Evolutionary conservation across 2,888 invertebrate species (phyloP).

Genomic region (Siphlonurus alternatus): DNA sequence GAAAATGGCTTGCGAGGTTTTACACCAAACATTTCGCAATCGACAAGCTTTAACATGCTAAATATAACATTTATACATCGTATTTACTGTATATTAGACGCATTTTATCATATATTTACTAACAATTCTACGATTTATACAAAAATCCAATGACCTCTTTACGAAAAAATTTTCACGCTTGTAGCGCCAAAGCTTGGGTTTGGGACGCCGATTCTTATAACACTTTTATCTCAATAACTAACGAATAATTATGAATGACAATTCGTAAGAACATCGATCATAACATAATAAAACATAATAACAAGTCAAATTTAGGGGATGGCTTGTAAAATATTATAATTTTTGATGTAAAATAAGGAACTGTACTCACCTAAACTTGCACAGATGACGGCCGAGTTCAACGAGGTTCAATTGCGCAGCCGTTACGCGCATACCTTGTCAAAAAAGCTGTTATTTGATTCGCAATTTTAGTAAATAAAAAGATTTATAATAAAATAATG

Average conservation of each 20-base stretch:
- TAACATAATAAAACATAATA: not conserved
- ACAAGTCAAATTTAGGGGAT: not conserved
- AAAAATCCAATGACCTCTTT: not conserved
- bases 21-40: not conserved
- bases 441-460: not conserved
- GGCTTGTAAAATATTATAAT: not conserved
- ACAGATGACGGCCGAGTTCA: not conserved
- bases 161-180: not conserved
- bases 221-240: not conserved
- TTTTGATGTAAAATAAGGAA: not conserved
- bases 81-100: not conserved
- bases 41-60: not conserved
- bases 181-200: not conserved
- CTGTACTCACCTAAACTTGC: not conserved
- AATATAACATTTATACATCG: not conserved
- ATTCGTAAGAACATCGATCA: not conserved
- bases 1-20: not conserved
- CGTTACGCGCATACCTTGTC: not conserved
- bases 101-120: not conserved
- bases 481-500: not conserved
- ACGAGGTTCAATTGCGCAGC: not conserved
- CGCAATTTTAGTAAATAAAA: not conserved
- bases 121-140: not conserved
- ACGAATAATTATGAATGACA: not conserved
- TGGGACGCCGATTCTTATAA: not conserved